Evolutionary conservation across 2,113 vertebrate genomes (phyloP).

Genomic region (Elgaria multicarinata): DNA sequence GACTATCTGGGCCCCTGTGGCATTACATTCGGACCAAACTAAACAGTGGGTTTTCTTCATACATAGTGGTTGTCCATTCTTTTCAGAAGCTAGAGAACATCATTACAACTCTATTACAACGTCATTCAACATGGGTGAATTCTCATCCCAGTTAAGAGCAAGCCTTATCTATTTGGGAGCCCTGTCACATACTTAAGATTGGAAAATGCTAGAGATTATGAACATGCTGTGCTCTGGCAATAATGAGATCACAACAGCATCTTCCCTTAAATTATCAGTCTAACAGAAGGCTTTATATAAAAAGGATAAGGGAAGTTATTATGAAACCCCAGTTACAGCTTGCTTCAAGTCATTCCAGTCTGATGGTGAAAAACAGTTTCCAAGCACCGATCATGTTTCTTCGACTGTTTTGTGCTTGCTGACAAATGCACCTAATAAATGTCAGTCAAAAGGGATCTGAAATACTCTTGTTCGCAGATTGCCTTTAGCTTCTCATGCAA

Average conservation of each 20-base stretch:
- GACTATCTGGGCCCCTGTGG: too few relatives aligned
- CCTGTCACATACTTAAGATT: not conserved
- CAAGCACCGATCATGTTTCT: constrained; percentile 40
- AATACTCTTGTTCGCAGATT: constrained; percentile 61
- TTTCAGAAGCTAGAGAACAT: too few relatives aligned
- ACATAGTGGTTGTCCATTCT: too few relatives aligned
- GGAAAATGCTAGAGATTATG: not conserved
- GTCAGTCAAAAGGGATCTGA: constrained; percentile 40
- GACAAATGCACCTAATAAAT: constrained; percentile 68
- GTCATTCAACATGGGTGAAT: too few relatives aligned
- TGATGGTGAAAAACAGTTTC: constrained; percentile 53
- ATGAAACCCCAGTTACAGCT: constrained; percentile 64
- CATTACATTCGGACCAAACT: too few relatives aligned
- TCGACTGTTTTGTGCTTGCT: constrained; percentile 62
- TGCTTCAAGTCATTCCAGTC: constrained; percentile 61
- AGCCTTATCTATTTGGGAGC: not conserved
- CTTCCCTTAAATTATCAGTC: not conserved
- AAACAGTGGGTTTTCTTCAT: too few relatives aligned
- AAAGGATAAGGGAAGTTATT: constrained; percentile 52
- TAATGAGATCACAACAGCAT: not conserved
- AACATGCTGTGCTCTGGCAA: too few relatives aligned
- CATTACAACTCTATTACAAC: too few relatives aligned
- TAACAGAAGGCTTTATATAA: not conserved
- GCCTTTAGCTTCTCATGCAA: constrained; percentile 54
- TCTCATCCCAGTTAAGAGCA: not conserved